Percentiles rank a stretch among this genome's conserved stretches.
These are phyloP conservation scores for Microctonus brassicae DNA, from an alignment of 2,888 invertebrate species.

Conservation along the genomic window DNA sequence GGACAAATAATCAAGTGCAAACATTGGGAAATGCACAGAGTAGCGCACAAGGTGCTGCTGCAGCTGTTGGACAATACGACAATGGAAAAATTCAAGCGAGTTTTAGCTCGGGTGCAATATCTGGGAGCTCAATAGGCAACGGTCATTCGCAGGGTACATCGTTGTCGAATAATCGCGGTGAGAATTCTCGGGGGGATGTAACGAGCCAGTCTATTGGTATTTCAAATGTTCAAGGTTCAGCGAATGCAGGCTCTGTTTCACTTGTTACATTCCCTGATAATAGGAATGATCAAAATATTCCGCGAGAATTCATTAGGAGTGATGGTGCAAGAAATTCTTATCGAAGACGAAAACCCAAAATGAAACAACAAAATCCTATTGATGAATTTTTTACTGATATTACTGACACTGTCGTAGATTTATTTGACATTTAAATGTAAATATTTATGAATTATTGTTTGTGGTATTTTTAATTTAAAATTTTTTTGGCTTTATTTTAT, in stretches of 20 bases:
- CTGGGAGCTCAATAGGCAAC: conserved; percentile 46
- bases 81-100: conserved; percentile 49
- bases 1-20: conserved; percentile 50
- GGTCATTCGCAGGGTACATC: conserved; percentile 51
- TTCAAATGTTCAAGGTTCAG: conserved; percentile 48
- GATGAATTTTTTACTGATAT: conserved; percentile 48
- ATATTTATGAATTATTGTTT: neutral
- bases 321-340: conserved; percentile 26
- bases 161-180: conserved; percentile 48
- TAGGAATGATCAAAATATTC: conserved; percentile 40
- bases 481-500: neutral
- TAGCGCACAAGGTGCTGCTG: conserved; percentile 53
- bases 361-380: conserved; percentile 39
- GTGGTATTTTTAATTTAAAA: neutral
- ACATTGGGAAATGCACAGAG: conserved; percentile 53
- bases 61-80: conserved; percentile 47
- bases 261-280: conserved; percentile 44
- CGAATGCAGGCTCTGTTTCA: conserved; percentile 49
- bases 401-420: conserved; percentile 47
- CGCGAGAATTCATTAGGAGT: conserved; percentile 48
- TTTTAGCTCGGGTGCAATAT: conserved; percentile 50
- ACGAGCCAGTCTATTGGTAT: conserved; percentile 46
- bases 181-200: conserved; percentile 49
- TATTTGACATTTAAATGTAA: conserved; percentile 46
- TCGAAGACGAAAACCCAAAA: conserved; percentile 5